Evolutionary conservation across 2,888 invertebrate species (phyloP), one percentile per base, ranked within the genome.

Genomic region (Spilosoma lubricipeda): DNA sequence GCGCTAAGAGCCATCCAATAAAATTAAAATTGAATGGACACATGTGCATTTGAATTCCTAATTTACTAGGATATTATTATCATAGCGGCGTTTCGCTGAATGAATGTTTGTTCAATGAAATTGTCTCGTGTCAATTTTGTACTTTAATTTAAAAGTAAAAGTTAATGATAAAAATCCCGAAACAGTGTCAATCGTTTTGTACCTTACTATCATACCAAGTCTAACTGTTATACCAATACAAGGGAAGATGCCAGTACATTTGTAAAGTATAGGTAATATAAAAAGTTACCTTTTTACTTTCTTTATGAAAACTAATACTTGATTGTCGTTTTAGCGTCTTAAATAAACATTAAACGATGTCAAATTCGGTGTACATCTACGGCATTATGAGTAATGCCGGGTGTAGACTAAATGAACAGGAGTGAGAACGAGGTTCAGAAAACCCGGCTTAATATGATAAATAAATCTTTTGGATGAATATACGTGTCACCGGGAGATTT

Each of bases 401-500:
- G 63, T 30, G 5, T 15, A 27, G 18, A 18, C 30, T 3, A 30
- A 63, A 30, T 15, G 18, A 63, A 63, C 27, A 13, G 7, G 63
- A 30, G 30, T 30, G n/a, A 56, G 11, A 56, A 56, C 8, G 18
- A 30, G 30, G 30, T 30, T 63, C 15, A 63, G 13, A 30, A 30
- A 30, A 63, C 63, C 63, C 18, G 30, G 63, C 63, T 30, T 74
- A 82, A 83, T 84, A 84, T 71, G 78, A 65, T 77, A 82, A 85
- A 86, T 86, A 85, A 88, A 87, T 82, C 78, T 77, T 76, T 72
- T 73, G 77, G 85, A 79, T 77, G 86, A 82, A 85, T 84, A 83
- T 84, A 85, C 84, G 83, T 86, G 87, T 87, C 82, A 82, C 81
- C 84, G 73, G 70, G 79, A 83, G 88, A 85, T 89, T 87, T 91